Percentiles rank a stretch among this genome's conserved stretches.
Conservation (phyloP, 2,797 vertebrate genomes). For the Oreonectes daqikongensis region DNA sequence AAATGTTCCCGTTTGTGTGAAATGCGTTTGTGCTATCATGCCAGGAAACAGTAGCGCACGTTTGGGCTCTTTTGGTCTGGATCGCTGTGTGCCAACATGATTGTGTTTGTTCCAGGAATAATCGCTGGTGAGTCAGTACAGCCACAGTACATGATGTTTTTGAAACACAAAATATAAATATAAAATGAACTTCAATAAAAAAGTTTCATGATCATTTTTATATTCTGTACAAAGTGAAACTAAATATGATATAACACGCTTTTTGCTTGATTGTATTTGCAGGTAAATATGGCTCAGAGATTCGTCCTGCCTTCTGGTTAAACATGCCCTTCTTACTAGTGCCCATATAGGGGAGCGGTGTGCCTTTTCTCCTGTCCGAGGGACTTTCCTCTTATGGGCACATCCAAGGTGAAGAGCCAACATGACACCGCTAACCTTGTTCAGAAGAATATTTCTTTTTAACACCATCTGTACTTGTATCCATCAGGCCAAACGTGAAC, state of each 20-base stretch:
- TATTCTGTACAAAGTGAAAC: not conserved
- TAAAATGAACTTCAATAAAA: not conserved
- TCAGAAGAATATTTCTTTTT: not conserved
- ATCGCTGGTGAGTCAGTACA: conserved; percentile 79
- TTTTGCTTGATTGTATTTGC: conserved; percentile 19
- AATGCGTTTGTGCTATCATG: conserved; percentile 32
- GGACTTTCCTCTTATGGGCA: conserved; percentile 66
- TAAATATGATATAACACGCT: not conserved
- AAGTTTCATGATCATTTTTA: too few relatives aligned
- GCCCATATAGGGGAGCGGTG: conserved; percentile 78
- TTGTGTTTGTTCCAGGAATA: conserved; percentile 87
- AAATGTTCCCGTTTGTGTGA: not conserved
- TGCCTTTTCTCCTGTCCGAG: conserved; percentile 78
- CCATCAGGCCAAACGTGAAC: conserved; percentile 78
- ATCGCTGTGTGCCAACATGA: conserved; percentile 84
- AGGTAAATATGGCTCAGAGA: conserved; percentile 90
- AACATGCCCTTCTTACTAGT: conserved; percentile 83
- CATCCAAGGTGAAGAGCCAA: conserved; percentile 74
- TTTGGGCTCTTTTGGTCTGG: conserved; percentile 92
- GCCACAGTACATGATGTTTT: not conserved
- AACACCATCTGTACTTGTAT: conserved; percentile 11
- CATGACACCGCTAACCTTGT: not conserved
- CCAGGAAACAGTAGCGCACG: conserved; percentile 84
- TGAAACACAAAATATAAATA: too few relatives aligned
- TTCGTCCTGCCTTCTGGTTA: conserved; percentile 84